A percentile compares a stretch with the other conserved stretches of the same genome.
Evolutionary conservation across 2,888 invertebrate genomes (phyloP).

Genomic region (Scelioninae gen. 1): DNA sequence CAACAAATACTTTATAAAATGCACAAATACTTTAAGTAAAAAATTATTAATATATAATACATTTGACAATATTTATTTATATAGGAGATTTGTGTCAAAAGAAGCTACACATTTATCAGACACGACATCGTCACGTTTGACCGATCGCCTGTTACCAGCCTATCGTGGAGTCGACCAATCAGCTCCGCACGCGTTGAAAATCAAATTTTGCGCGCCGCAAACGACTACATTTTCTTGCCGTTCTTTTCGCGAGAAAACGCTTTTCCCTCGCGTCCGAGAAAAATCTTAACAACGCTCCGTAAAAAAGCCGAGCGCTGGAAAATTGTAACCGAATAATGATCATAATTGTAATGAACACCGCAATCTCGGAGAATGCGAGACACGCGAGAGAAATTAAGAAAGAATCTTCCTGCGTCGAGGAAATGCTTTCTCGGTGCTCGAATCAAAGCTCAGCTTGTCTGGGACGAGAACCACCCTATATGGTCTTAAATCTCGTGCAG

Average conservation of each 20-base stretch:
- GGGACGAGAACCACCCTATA: slow-evolving; percentile 71
- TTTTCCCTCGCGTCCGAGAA: slow-evolving; percentile 39
- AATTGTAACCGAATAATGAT: slow-evolving; percentile 61
- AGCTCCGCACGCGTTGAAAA: slow-evolving; percentile 65
- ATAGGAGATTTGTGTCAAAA: too few relatives aligned
- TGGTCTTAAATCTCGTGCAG: slow-evolving; percentile 75
- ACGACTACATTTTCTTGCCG: slow-evolving; percentile 58
- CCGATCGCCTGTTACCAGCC: too few relatives aligned
- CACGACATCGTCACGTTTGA: too few relatives aligned
- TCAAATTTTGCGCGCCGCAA: slow-evolving; percentile 63
- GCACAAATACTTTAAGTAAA: too few relatives aligned
- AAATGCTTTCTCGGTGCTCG: slow-evolving; percentile 19
- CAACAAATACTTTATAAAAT: too few relatives aligned
- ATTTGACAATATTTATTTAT: too few relatives aligned
- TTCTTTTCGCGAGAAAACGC: slow-evolving; percentile 58
- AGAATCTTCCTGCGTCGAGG: slow-evolving; percentile 23
- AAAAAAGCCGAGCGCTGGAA: slow-evolving; percentile 42
- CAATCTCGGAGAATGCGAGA: slow-evolving; percentile 45
- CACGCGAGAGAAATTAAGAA: slow-evolving; percentile 55
- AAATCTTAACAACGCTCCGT: slow-evolving; percentile 63
- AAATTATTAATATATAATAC: too few relatives aligned
- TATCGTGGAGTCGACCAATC: slow-evolving; percentile 70
- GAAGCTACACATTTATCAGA: too few relatives aligned
- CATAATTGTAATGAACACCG: slow-evolving; percentile 61
- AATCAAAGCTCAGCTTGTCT: slow-evolving; percentile 32